phyloP scores from a whole-genome alignment of 1,140 invertebrate species.

The Lasioglossum albipes region DNA sequence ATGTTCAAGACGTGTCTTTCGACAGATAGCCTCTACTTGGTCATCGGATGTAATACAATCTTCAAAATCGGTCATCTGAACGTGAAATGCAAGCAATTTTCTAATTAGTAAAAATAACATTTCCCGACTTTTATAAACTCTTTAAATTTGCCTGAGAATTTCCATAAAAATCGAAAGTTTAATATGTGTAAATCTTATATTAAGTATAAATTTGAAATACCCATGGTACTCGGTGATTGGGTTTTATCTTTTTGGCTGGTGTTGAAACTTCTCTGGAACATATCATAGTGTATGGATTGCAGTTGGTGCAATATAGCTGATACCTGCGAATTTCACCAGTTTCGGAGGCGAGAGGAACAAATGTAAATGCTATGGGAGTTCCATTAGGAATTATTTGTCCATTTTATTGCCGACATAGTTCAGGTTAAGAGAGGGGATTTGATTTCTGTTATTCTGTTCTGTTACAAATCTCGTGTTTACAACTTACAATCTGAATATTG shows the following conservation, averaged over 20 bases:
- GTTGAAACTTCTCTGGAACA: neutral
- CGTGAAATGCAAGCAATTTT: neutral
- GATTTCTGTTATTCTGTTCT: too few relatives aligned
- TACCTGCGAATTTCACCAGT: neutral
- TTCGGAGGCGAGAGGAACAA: neutral
- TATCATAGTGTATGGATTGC: neutral
- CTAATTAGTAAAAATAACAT: too few relatives aligned
- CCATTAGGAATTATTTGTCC: neutral
- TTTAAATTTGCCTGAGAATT: too few relatives aligned
- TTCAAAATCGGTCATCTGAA: slow-evolving; percentile 49
- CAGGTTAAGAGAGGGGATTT: neutral
- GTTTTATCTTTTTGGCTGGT: slow-evolving; percentile 19
- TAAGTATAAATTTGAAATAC: slow-evolving; percentile 14
- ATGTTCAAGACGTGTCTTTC: slow-evolving; percentile 54
- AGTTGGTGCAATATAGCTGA: neutral
- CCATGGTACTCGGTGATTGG: slow-evolving; percentile 35
- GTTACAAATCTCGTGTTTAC: neutral
- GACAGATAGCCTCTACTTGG: slow-evolving; percentile 51
- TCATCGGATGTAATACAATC: slow-evolving; percentile 32
- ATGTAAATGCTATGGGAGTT: neutral
- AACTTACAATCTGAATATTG: slow-evolving; percentile 19
- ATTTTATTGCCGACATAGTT: neutral
- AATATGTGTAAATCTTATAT: neutral
- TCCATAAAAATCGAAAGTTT: too few relatives aligned
- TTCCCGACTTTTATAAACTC: too few relatives aligned